Conservation (phyloP, 1,140 invertebrate genomes). For the Panonychus citri region DNA sequence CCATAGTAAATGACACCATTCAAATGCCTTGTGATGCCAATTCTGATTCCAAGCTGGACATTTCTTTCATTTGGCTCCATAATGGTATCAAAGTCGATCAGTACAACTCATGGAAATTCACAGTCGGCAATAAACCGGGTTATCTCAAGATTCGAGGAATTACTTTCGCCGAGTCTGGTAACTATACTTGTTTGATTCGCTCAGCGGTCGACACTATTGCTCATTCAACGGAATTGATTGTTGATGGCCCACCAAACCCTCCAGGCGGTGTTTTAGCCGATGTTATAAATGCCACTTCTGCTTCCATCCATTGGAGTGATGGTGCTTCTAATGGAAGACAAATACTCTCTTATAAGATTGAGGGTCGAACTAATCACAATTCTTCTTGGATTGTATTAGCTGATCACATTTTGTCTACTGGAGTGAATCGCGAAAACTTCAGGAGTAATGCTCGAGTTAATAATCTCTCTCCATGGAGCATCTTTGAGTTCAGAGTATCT, state of each 20-base stretch:
- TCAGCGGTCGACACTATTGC: conserved; percentile 58
- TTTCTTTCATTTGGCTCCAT: conserved; percentile 70
- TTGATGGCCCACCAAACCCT: conserved; percentile 27
- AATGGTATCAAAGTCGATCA: conserved; percentile 45
- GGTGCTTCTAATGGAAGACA: conserved; percentile 54
- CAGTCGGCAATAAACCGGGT: conserved; percentile 30
- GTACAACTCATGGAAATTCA: conserved; percentile 19
- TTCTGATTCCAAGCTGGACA: conserved; percentile 53
- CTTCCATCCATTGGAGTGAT: conserved; percentile 64
- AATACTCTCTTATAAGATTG: conserved; percentile 47
- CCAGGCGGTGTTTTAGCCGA: conserved; percentile 31
- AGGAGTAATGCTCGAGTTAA: conserved; percentile 9
- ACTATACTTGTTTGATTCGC: conserved; percentile 66
- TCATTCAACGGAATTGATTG: conserved; percentile 39
- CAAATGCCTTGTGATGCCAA: conserved; percentile 52
- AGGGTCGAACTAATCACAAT: conserved; percentile 64
- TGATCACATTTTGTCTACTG: conserved; percentile 18
- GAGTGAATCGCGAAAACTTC: not conserved
- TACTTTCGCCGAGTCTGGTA: conserved; percentile 56
- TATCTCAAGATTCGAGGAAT: conserved; percentile 52
- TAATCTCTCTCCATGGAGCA: conserved; percentile 51
- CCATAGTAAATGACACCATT: conserved; percentile 40
- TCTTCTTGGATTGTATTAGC: conserved; percentile 48
- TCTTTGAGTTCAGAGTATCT: conserved; percentile 67
- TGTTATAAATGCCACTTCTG: conserved; percentile 44